These are phyloP conservation scores for Alsophila aescularia DNA, from an alignment of 2,888 invertebrate genomes.

Conservation along the genomic window DNA sequence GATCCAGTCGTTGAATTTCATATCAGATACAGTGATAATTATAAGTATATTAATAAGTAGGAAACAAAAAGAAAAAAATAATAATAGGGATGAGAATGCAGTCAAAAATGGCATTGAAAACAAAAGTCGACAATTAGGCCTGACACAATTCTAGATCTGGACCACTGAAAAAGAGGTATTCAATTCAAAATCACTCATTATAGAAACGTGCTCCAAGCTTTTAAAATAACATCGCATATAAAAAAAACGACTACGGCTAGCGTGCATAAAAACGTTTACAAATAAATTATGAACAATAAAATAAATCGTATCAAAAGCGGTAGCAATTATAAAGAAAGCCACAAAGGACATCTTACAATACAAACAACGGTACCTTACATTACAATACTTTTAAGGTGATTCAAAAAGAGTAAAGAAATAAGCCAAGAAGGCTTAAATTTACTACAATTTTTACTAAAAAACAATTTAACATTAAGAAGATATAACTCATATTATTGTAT, in stretches of 20 bases:
- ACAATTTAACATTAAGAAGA: background rate
- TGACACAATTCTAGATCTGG: conserved; percentile 68
- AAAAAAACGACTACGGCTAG: conserved; percentile 43
- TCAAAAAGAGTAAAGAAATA: conserved; percentile 22
- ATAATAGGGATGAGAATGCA: conserved; percentile 20
- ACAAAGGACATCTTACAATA: conserved; percentile 49
- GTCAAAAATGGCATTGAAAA: conserved; percentile 68
- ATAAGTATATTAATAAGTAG: no score
- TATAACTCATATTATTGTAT: background rate
- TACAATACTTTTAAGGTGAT: conserved; percentile 41
- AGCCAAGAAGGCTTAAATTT: background rate
- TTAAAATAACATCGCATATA: conserved; percentile 37
- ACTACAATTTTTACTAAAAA: background rate
- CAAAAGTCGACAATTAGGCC: conserved; percentile 72
- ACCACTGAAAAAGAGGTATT: conserved; percentile 82
- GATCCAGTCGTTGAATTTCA: conserved; percentile 14
- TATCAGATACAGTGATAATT: background rate
- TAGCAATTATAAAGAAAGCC: conserved; percentile 50
- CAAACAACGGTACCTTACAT: conserved; percentile 47
- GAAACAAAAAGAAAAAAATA: no score
- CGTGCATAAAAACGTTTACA: conserved; percentile 42
- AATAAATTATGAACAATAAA: conserved; percentile 33
- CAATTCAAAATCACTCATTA: conserved; percentile 65
- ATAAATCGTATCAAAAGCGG: conserved; percentile 41
- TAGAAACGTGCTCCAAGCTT: conserved; percentile 47